phyloP scores from a whole-genome alignment of 2,113 vertebrate genomes.

The Dinomys branickii region DNA sequence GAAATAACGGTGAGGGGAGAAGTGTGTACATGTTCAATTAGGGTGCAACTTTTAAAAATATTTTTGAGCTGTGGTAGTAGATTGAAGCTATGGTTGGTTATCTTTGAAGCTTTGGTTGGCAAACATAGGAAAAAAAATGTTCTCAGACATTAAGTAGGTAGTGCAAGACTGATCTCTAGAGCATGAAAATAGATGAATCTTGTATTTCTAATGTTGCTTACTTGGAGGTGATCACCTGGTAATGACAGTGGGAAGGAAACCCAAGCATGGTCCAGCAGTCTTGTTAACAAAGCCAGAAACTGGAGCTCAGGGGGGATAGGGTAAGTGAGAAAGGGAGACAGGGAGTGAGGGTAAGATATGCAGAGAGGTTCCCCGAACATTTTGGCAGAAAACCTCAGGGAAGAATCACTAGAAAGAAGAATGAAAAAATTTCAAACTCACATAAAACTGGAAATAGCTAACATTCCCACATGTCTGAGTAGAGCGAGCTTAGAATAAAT shows the following conservation, averaged over 20 bases:
- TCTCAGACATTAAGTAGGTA: not conserved
- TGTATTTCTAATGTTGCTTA: not conserved
- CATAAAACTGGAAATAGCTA: not conserved
- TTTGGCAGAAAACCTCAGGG: not conserved
- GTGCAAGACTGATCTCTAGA: not conserved
- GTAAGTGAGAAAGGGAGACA: not conserved
- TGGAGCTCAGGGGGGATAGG: not conserved
- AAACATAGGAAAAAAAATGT: not conserved
- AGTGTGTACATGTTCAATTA: not conserved
- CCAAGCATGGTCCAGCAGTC: not conserved
- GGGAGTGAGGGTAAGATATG: not conserved
- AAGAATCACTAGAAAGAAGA: not conserved
- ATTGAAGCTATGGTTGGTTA: not conserved
- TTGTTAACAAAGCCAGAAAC: slow-evolving; percentile 5
- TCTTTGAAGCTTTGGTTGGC: not conserved
- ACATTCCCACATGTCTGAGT: not conserved
- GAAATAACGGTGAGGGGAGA: not conserved
- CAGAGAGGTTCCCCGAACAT: not conserved
- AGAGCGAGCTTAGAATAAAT: not conserved
- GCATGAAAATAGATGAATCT: not conserved
- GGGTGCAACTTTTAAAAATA: not conserved
- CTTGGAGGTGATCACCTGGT: not conserved
- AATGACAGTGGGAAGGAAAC: not conserved
- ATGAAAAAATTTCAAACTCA: not conserved
- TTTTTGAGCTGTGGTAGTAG: not conserved